Conservation (phyloP, 2,113 vertebrate species). For the Thalassoma bifasciatum region DNA sequence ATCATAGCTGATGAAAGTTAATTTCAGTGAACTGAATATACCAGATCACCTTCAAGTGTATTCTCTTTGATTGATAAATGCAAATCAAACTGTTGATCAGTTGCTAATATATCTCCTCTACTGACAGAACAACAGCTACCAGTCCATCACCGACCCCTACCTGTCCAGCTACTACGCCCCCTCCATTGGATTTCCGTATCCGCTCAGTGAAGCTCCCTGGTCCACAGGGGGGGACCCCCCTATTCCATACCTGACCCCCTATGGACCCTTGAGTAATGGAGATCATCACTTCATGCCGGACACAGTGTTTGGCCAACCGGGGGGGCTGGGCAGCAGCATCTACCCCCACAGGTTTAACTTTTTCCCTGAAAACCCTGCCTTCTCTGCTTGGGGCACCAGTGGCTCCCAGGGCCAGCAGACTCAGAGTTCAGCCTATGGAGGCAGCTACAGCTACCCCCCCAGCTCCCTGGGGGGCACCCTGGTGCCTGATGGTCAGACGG, state of each 20-base stretch:
- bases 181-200: slow-evolving; percentile 96
- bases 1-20: neutral
- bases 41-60: neutral
- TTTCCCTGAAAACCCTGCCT: slow-evolving; percentile 95
- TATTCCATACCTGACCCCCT: slow-evolving; percentile 94
- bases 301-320: slow-evolving; percentile 95
- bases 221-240: slow-evolving; percentile 96
- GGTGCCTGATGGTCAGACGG: slow-evolving; percentile 92
- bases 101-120: slow-evolving; percentile 48
- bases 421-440: slow-evolving; percentile 93
- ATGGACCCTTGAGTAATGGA: slow-evolving; percentile 95
- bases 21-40: no score
- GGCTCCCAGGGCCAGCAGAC: slow-evolving; percentile 96
- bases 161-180: slow-evolving; percentile 95
- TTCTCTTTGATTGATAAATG: no score
- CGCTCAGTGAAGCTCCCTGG: slow-evolving; percentile 96
- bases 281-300: slow-evolving; percentile 97
- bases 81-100: slow-evolving; percentile 5
- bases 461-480: slow-evolving; percentile 94
- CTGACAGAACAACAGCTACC: slow-evolving; percentile 92
- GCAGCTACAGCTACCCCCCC: slow-evolving; percentile 94
- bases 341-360: slow-evolving; percentile 97
- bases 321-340: slow-evolving; percentile 92
- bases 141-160: slow-evolving; percentile 97
- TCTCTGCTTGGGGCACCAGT: slow-evolving; percentile 95